phyloP scores from a whole-genome alignment of 92 coral and sea anemone species.

The Phymanthus crucifer region DNA sequence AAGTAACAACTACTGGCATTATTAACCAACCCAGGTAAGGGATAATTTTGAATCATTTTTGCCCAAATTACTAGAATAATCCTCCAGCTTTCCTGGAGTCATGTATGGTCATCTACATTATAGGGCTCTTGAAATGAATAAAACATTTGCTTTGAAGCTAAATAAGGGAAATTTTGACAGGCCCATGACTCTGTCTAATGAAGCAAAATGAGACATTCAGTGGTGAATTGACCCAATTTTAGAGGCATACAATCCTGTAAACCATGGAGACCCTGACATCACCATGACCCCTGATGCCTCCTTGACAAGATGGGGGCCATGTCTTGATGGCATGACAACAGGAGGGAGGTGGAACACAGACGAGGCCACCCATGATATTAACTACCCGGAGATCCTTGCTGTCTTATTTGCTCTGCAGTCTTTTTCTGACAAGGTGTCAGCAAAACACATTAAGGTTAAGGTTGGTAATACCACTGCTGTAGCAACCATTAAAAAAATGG shows the following conservation, averaged over 20 bases:
- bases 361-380: slow-evolving; percentile 54
- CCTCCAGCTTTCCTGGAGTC: slow-evolving; percentile 45
- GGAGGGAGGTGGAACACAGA: slow-evolving; percentile 60
- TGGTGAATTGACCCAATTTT: slow-evolving; percentile 41
- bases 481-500: no score
- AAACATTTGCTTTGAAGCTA: slow-evolving; percentile 45
- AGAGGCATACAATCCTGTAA: slow-evolving; percentile 42
- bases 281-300: slow-evolving; percentile 56
- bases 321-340: slow-evolving; percentile 13
- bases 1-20: slow-evolving; percentile 5
- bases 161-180: slow-evolving; percentile 57
- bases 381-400: slow-evolving; percentile 59
- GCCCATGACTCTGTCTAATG: slow-evolving; percentile 35
- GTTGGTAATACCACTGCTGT: not conserved
- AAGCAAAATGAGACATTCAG: slow-evolving; percentile 39
- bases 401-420: slow-evolving; percentile 17
- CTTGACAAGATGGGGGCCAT: slow-evolving; percentile 34
- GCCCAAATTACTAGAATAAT: not conserved
- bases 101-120: slow-evolving; percentile 53
- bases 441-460: not conserved
- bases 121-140: slow-evolving; percentile 50
- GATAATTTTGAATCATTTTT: slow-evolving; percentile 11
- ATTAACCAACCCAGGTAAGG: slow-evolving; percentile 8
- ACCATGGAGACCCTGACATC: slow-evolving; percentile 52
- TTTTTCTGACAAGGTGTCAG: not conserved